These are phyloP conservation scores for Tonatia bakeri DNA, from an alignment of 2,113 vertebrate species.

Conservation along the genomic window DNA sequence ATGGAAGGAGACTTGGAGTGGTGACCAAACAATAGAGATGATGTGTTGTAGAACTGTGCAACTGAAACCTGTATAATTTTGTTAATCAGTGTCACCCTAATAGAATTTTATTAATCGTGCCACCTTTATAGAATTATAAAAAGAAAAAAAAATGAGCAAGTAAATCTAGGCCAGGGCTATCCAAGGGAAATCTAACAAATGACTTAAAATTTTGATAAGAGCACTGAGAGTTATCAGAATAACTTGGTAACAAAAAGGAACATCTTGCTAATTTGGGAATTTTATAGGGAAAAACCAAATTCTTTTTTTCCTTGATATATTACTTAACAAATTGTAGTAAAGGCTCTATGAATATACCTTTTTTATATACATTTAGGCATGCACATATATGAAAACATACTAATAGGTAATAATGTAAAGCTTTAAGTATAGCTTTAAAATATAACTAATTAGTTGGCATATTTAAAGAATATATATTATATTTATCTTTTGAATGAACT, in stretches of 20 bases:
- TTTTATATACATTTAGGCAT: background rate
- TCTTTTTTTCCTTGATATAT: background rate
- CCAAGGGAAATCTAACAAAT: constrained; percentile 13
- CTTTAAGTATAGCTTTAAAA: background rate
- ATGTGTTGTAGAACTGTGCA: too few relatives aligned
- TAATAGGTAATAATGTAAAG: background rate
- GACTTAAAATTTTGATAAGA: background rate
- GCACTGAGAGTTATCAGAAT: background rate
- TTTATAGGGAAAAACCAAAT: background rate
- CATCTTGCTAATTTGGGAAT: background rate
- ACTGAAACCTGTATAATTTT: too few relatives aligned
- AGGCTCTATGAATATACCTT: background rate
- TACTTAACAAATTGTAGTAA: constrained; percentile 3
- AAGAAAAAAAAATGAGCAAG: background rate
- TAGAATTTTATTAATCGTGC: too few relatives aligned
- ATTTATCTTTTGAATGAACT: background rate
- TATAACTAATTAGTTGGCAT: background rate
- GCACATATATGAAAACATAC: background rate
- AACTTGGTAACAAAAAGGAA: background rate
- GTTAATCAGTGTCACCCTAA: too few relatives aligned
- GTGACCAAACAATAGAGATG: too few relatives aligned
- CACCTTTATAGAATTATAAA: too few relatives aligned
- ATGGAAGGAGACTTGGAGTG: too few relatives aligned
- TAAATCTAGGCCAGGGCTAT: background rate
- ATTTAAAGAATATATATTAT: background rate